These are phyloP conservation scores for Sinelater perroti DNA, from an alignment of 2,888 invertebrate genomes.

Conservation along the genomic window DNA sequence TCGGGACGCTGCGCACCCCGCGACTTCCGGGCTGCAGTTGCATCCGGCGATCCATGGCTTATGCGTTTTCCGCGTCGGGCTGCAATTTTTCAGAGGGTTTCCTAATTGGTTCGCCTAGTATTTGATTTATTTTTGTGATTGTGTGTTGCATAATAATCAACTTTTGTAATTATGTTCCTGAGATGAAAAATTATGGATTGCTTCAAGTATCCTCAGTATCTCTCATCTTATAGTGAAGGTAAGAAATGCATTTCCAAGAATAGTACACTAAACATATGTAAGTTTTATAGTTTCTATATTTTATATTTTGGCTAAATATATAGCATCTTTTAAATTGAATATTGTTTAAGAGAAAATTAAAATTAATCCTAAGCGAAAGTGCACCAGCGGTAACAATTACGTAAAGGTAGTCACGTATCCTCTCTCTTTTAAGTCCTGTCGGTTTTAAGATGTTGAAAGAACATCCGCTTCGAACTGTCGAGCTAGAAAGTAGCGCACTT, in stretches of 20 bases:
- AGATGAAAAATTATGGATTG: slow-evolving; percentile 31
- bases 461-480: not conserved
- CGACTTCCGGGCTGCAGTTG: slow-evolving; percentile 14
- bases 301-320: too few species aligned
- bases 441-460: not conserved
- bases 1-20: slow-evolving; percentile 6
- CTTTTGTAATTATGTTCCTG: slow-evolving; percentile 2
- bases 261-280: not conserved
- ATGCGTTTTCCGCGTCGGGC: too few species aligned
- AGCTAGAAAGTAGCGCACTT: slow-evolving; percentile 6
- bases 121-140: too few species aligned
- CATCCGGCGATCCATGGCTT: not conserved
- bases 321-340: too few species aligned
- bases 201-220: slow-evolving; percentile 32
- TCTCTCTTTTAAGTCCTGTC: not conserved
- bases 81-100: too few species aligned
- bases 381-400: too few species aligned
- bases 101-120: too few species aligned
- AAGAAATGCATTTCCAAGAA: slow-evolving; percentile 5
- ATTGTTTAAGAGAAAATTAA: too few species aligned
- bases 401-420: not conserved
- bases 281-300: too few species aligned
- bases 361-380: too few species aligned
- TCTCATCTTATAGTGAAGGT: slow-evolving; percentile 21
- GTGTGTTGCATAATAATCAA: too few species aligned